Evolutionary conservation across 2,797 vertebrate species (phyloP), one percentile per base, ranked within the genome.

Genomic region (Scolopax bukidnonensis): DNA sequence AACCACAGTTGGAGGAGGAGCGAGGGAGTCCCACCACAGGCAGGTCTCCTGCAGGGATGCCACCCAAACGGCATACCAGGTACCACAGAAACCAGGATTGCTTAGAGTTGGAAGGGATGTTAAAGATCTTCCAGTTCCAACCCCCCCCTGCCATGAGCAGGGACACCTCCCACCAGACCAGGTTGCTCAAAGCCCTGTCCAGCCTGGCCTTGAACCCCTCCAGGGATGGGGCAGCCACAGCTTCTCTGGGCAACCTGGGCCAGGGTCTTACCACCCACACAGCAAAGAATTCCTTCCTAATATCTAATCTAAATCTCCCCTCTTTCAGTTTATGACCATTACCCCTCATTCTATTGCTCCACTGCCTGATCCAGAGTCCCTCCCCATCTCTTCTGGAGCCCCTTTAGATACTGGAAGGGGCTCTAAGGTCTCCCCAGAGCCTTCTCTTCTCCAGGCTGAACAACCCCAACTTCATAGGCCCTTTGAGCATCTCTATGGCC

Each of bases 1-100:
- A 18, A 14, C 30, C 1, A 2, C 1, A 5, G 61, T 43, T 7
- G 11, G 32, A 36, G 24, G 24, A 63, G 11, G 17, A 63, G 27
- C 4, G 3, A 59, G 17, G 25, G 6, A 16, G 17, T 28, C 11
- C 40, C 27, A 28, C 50, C 1, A 0, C 27, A 1, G 9, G 16
- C 3, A 51, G 36, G 51, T 24, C 33, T 40, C 41, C 41, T 6
- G 2, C 3, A 7, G 23, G 38, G 27, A 45, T 5, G 6, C 15
- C 13, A 13, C 40, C 32, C 48, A 11, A 33, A 25, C 4, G 4
- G 38, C 3, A 7, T 1, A 1, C 17, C 15, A 57, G 28, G 21
- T 27, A 51, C 28, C 32, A 33, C 4, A 33, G 57, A 59, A 59
- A 25, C 33, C 6, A 24, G 16, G 23, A 57, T 23, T 33, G 56